These are phyloP conservation scores for Morpho achilles DNA, from an alignment of 2,888 invertebrate species.

Conservation along the genomic window DNA sequence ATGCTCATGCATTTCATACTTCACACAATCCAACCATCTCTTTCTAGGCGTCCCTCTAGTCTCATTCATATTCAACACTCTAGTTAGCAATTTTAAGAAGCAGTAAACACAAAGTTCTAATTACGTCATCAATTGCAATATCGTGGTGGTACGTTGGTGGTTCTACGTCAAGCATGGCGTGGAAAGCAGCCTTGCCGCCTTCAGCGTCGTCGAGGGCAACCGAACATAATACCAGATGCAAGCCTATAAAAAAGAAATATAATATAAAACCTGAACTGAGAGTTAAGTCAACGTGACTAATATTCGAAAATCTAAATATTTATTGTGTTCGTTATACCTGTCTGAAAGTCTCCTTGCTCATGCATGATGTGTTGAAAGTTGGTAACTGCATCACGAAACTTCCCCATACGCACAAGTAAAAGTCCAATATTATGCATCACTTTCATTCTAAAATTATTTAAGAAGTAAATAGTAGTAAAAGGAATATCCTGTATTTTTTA, in stretches of 20 bases:
- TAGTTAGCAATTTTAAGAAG: too few species aligned
- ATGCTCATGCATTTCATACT: too few species aligned
- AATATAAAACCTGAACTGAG: background rate
- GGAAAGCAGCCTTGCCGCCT: slow-evolving; percentile 95
- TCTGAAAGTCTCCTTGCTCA: slow-evolving; percentile 93
- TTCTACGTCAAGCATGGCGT: slow-evolving; percentile 92
- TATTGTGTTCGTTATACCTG: slow-evolving; percentile 50
- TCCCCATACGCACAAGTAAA: slow-evolving; percentile 96
- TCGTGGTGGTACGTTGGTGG: slow-evolving; percentile 68
- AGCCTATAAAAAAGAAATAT: slow-evolving; percentile 70
- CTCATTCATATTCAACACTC: too few species aligned
- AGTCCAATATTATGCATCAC: slow-evolving; percentile 99
- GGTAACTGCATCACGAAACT: slow-evolving; percentile 96
- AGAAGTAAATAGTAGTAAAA: background rate
- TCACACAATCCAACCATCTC: too few species aligned
- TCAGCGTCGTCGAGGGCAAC: slow-evolving; percentile 95
- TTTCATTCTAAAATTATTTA: slow-evolving; percentile 83
- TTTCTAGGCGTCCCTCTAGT: too few species aligned
- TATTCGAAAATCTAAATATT: background rate
- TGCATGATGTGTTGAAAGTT: slow-evolving; percentile 99
- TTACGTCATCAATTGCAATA: slow-evolving; percentile 65
- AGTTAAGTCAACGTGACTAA: background rate
- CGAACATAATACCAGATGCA: slow-evolving; percentile 93
- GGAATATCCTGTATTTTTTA: too few species aligned
- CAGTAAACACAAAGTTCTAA: slow-evolving; percentile 11